These are phyloP conservation scores for Colostygia pectinataria DNA, from an alignment of 2,888 invertebrate species.

Conservation along the genomic window DNA sequence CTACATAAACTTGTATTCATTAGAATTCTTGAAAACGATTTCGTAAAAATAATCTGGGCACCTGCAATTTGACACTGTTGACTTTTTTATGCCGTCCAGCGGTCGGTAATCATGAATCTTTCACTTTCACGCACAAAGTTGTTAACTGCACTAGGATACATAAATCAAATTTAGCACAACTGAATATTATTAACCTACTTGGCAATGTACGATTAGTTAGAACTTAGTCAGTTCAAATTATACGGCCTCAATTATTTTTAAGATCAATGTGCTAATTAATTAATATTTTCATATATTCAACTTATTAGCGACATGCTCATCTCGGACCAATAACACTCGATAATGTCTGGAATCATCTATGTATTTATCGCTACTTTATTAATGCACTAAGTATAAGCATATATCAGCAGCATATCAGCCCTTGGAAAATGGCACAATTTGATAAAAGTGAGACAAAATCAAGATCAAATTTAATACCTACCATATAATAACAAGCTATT, in stretches of 20 bases:
- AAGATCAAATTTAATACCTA: too few relatives aligned
- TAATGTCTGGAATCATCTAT: too few relatives aligned
- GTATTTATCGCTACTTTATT: too few relatives aligned
- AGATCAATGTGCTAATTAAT: slow-evolving; percentile 38
- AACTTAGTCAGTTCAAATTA: slow-evolving; percentile 16
- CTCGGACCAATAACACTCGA: too few relatives aligned
- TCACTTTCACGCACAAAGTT: slow-evolving; percentile 13
- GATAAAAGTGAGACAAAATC: too few relatives aligned
- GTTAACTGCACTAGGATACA: slow-evolving; percentile 33
- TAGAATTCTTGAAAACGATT: neutral
- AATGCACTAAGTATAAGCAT: too few relatives aligned
- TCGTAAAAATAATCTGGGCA: slow-evolving; percentile 4
- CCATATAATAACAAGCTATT: too few relatives aligned
- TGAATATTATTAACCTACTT: slow-evolving; percentile 60
- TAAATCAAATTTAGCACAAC: slow-evolving; percentile 47
- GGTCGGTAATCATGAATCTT: slow-evolving; percentile 15
- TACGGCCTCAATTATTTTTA: slow-evolving; percentile 36
- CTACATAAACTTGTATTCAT: too few relatives aligned
- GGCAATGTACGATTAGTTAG: slow-evolving; percentile 52
- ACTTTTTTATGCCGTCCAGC: slow-evolving; percentile 14
- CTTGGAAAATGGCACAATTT: too few relatives aligned
- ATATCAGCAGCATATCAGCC: too few relatives aligned
- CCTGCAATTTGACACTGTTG: slow-evolving; percentile 20
- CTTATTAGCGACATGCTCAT: slow-evolving; percentile 30
- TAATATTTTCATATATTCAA: slow-evolving; percentile 10